phyloP scores from a whole-genome alignment of 2,888 invertebrate genomes.

The Amblyteles armatorius region DNA sequence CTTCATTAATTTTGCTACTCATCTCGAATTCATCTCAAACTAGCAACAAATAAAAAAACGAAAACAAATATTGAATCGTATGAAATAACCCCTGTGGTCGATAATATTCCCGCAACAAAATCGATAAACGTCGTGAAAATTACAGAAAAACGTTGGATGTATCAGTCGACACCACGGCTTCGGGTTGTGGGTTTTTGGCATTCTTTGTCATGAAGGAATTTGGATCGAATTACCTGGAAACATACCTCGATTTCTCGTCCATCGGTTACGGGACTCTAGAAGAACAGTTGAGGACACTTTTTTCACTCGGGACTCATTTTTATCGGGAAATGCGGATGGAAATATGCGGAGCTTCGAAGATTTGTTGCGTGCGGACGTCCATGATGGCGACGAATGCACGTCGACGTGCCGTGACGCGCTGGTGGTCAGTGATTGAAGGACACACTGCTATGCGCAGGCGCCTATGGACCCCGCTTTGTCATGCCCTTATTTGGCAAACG shows the following conservation, averaged over 20 bases:
- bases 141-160: background rate
- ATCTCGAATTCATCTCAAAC: too few relatives aligned
- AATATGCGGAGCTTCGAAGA: background rate
- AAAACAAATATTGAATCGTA: background rate
- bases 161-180: background rate
- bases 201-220: background rate
- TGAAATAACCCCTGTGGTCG: background rate
- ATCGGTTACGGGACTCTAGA: background rate
- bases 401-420: background rate
- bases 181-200: background rate
- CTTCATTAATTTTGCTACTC: too few relatives aligned
- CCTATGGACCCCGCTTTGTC: too few relatives aligned
- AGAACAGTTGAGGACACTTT: background rate
- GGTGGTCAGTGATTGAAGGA: background rate
- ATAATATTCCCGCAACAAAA: background rate
- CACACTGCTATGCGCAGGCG: too few relatives aligned
- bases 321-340: background rate
- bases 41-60: background rate
- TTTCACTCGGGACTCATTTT: background rate
- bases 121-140: background rate
- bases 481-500: too few relatives aligned
- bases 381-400: background rate
- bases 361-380: background rate
- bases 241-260: background rate
- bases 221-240: background rate